phyloP scores from a whole-genome alignment of 2,888 invertebrate genomes.

The Agonum fuliginosum region DNA sequence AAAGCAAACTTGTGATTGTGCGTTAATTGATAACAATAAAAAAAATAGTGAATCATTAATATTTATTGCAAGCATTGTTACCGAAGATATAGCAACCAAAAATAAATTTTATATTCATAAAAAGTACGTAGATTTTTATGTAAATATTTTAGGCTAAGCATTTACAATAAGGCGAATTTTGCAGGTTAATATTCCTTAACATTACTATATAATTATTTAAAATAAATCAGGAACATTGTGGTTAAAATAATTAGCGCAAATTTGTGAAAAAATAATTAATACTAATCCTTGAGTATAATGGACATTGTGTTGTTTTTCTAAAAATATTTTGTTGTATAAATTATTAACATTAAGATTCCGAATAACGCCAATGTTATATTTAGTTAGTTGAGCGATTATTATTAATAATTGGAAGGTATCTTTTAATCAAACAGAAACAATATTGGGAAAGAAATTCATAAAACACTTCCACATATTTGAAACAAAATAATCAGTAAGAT shows the following conservation, averaged over 20 bases:
- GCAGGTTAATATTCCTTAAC: conserved; percentile 41
- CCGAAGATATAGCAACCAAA: conserved; percentile 21
- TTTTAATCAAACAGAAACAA: neutral
- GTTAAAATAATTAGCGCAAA: conserved; percentile 17
- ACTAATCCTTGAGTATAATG: conserved; percentile 40
- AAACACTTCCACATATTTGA: no score
- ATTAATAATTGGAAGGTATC: neutral
- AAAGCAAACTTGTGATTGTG: conserved; percentile 40
- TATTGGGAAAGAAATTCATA: no score
- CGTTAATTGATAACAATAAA: conserved; percentile 41
- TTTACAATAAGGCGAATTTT: conserved; percentile 45
- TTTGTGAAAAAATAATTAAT: conserved; percentile 34
- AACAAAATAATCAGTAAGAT: no score
- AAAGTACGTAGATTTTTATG: conserved; percentile 43
- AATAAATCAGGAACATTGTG: conserved; percentile 35
- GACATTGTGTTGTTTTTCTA: conserved; percentile 31
- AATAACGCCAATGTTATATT: conserved; percentile 28
- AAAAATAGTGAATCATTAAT: conserved; percentile 37
- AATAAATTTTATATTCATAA: conserved; percentile 43
- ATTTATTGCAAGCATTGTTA: conserved; percentile 57
- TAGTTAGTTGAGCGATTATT: conserved; percentile 29
- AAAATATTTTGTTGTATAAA: conserved; percentile 38
- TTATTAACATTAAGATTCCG: conserved; percentile 32
- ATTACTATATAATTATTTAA: conserved; percentile 34
- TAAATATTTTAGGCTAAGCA: conserved; percentile 52